These are phyloP conservation scores for Romanogobio albipinnatus DNA, from an alignment of 2,113 vertebrate genomes.

Conservation along the genomic window DNA sequence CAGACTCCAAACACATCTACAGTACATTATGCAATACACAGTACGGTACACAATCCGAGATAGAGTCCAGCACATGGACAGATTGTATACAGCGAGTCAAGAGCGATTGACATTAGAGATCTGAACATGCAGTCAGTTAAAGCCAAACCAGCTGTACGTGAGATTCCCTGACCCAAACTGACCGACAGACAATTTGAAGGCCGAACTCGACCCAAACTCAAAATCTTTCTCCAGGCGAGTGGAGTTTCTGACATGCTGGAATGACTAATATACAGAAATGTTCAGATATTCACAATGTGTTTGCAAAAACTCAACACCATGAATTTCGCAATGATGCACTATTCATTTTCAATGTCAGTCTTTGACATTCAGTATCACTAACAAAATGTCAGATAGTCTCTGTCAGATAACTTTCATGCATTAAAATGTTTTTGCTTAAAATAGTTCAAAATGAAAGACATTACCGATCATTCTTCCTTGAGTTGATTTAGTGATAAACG, in stretches of 20 bases:
- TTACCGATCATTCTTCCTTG: not conserved
- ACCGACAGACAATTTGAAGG: not conserved
- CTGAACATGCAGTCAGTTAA: not conserved
- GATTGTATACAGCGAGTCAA: not conserved
- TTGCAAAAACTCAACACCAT: not conserved
- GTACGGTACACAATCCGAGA: not conserved
- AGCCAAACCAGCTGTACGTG: not conserved
- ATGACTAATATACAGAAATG: not conserved
- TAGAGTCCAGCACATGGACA: not conserved
- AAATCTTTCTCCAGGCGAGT: not conserved
- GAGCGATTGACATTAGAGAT: not conserved
- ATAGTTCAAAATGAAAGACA: too few relatives aligned
- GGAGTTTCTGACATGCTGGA: not conserved
- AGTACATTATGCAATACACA: not conserved
- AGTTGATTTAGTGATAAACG: not conserved
- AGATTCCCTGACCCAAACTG: not conserved
- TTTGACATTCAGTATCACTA: not conserved
- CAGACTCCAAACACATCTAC: not conserved
- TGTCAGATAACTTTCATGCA: not conserved
- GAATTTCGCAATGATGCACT: not conserved
- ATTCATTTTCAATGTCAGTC: too few relatives aligned
- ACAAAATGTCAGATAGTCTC: not conserved
- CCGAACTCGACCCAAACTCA: not conserved
- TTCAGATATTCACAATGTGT: not conserved
- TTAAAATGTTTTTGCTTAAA: not conserved